Evolutionary conservation across 2,113 vertebrate species (phyloP), one percentile per base, ranked within the genome.

Genomic region (Rutilus rutilus): DNA sequence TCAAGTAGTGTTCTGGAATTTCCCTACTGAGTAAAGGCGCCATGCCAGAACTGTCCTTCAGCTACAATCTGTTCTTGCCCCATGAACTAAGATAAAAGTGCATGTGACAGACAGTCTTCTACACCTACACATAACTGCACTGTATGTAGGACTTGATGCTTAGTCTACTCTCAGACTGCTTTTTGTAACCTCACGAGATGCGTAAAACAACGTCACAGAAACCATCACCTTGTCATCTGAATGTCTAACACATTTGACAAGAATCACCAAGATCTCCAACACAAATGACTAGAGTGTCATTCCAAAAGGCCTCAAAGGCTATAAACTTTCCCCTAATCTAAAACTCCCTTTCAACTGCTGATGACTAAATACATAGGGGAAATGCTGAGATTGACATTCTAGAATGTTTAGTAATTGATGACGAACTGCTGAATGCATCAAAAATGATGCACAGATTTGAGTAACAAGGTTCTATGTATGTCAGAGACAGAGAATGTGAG

Each of bases 1-100:
- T 85, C 8, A 23, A 77, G 76, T 42, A 50, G 33, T 69, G 82
- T 54, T 65, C 33, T 87, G 86, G 71, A 89, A 89, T 85, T 85
- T 87, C 83, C 86, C 69, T 83, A 78, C 74, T 73, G 74, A 62
- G 78, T 71, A 85, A 80, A 87, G 12, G 19, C 52, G 77, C 39
- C 87, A 83, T 54, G 74, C 42, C 80, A 86, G 78, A 85, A 71
- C 23, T 69, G 64, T 42, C 65, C 62, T 71, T 78, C 54, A 78
- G 52, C 45, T 71, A 89, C 83, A 83, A 54, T 19, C 87, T 81
- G 60, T 15, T 77, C 71, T 30, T 52, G 39, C 21, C 33, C 19
- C n/a, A 12, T 23, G 25, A 82, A 52, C 21, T 50, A 45, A 75
- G 12, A 57, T 59, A 21, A 21, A 50, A 42, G 36, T 75, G 33